Base-by-base conservation (phyloP, 2,888 invertebrate genomes). In the Ormyrus pomaceus region DNA sequence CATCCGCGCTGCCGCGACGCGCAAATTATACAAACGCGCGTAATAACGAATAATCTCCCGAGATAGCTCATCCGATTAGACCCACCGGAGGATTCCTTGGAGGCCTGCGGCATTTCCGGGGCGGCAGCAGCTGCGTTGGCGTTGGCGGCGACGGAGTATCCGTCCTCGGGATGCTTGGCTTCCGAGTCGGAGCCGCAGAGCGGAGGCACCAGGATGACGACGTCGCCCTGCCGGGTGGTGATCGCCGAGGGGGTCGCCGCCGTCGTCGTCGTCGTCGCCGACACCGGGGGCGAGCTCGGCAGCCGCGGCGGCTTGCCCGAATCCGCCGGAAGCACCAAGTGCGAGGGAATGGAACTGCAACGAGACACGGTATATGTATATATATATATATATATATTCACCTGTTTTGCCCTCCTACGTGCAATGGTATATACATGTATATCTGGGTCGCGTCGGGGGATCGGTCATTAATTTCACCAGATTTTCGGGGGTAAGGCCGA, bases 161-260 rank as follows among this genome's bases (percentile, higher is more conserved):
- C 10, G 61, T 55, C 61, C 9, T 84, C 82, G 77, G 84, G 82
- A 62, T 82, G 82, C 51, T 82, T 84, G 80, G 81, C 84, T 58
- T 84, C 85, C 56, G 80, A 74, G 68, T 84, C 84, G 10, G 85
- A 84, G 81, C 84, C 84, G 81, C 91, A 91, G 81, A 92, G 87
- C 80, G 92, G 89, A 84, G 93, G 93, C 83, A 93, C 92, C 84
- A 91, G 91, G 85, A 93, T 93, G 83, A 92, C 92, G 84, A 92
- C 92, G 86, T 92, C 92, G 84, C 91, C 92, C 85, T 89, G 89
- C 73, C 88, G 88, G n/a, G 87, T 79, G 70, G 83, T 82, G 71
- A 83, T 70, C 64, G 81, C 82, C 73, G 84, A 83, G n/a, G 83
- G 75, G 68, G 81, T n/a, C 71, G 71, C 61, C 58, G 65, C 13